These are phyloP conservation scores for Haliaeetus leucogaster DNA, from an alignment of 2,113 vertebrate species.

Conservation along the genomic window DNA sequence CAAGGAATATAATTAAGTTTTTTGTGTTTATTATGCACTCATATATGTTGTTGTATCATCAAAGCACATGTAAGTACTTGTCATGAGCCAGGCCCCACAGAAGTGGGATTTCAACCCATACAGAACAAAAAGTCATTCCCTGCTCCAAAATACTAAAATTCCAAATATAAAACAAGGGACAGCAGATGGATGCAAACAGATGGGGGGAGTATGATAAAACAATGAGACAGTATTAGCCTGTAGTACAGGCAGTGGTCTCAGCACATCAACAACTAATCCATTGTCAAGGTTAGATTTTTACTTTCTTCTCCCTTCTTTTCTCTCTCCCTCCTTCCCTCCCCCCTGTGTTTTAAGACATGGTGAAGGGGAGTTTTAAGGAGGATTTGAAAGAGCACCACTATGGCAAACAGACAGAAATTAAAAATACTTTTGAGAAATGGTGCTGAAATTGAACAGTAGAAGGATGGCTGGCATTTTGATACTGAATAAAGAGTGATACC, in stretches of 20 bases:
- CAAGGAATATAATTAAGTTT: not conserved
- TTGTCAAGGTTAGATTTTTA: constrained; percentile 33
- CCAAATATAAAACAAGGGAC: constrained; percentile 56
- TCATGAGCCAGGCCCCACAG: not conserved
- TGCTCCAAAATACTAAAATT: constrained; percentile 59
- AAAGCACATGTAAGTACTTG: not conserved
- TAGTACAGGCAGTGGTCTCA: constrained; percentile 58
- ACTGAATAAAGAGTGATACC: not conserved
- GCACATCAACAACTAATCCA: constrained; percentile 35
- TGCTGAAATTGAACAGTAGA: not conserved
- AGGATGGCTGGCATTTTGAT: not conserved
- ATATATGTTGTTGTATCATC: not conserved
- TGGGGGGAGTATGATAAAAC: constrained; percentile 62
- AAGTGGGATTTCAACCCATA: constrained; percentile 28
- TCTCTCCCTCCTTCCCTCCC: not conserved
- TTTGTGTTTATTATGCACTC: not conserved
- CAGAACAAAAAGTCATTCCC: constrained; percentile 28
- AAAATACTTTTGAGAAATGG: not conserved
- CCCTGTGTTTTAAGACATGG: not conserved
- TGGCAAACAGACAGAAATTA: not conserved
- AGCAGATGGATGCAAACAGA: constrained; percentile 69
- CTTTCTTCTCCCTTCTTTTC: not conserved
- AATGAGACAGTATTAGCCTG: constrained; percentile 53
- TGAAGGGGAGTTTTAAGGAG: not conserved
- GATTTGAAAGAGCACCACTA: not conserved